Conservation (phyloP, 2,888 invertebrate genomes). For the Diaperis boleti region DNA sequence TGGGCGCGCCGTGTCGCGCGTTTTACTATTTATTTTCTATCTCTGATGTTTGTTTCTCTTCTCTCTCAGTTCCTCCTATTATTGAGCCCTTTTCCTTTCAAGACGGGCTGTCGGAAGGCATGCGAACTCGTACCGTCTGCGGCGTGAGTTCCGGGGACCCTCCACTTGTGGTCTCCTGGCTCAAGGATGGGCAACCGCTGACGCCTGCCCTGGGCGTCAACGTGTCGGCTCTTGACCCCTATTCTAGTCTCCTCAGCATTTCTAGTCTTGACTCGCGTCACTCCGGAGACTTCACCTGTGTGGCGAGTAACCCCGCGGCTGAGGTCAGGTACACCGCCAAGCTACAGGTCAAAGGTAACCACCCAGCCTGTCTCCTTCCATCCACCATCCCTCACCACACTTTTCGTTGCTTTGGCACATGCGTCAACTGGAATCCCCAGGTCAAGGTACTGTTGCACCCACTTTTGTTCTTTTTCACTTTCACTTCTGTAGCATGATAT, state of each 20-base stretch:
- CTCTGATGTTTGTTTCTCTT: conserved; percentile 72
- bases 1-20: conserved; percentile 64
- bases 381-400: conserved; percentile 46
- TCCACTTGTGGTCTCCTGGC: conserved; percentile 84
- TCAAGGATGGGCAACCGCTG: conserved; percentile 82
- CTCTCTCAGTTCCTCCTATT: conserved; percentile 82
- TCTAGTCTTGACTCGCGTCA: conserved; percentile 80
- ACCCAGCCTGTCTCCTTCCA: conserved; percentile 57
- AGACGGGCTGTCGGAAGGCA: conserved; percentile 85
- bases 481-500: conserved; percentile 7
- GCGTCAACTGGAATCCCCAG: conserved; percentile 68
- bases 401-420: conserved; percentile 73
- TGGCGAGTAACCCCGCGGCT: conserved; percentile 83
- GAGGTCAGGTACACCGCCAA: conserved; percentile 84
- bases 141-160: conserved; percentile 85
- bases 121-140: conserved; percentile 85
- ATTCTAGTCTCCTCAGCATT: conserved; percentile 83
- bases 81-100: conserved; percentile 88
- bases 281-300: conserved; percentile 83
- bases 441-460: conserved; percentile 79
- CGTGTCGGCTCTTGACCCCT: conserved; percentile 80
- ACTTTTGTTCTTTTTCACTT: conserved; percentile 63
- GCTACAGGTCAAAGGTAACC: conserved; percentile 85
- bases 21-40: conserved; percentile 66
- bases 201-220: conserved; percentile 76